Conservation (phyloP, 2,797 vertebrate species). For the Kryptopterus vitreolus region DNA sequence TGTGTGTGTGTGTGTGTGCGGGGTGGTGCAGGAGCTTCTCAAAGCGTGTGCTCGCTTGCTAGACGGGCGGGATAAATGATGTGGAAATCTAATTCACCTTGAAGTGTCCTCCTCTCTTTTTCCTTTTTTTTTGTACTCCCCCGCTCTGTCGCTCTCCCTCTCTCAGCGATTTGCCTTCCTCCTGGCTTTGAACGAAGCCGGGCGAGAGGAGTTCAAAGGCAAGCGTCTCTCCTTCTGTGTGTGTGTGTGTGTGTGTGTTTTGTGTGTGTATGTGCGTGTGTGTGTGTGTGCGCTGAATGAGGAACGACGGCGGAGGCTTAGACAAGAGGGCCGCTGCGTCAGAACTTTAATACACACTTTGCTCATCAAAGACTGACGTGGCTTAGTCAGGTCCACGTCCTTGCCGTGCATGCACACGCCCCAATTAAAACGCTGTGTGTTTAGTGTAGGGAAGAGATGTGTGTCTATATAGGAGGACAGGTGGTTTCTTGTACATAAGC, state of each 20-base stretch:
- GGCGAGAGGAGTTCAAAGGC: slow-evolving; percentile 62
- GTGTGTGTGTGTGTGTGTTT: slow-evolving; percentile 17
- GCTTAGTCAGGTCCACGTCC: slow-evolving; percentile 64
- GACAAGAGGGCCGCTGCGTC: slow-evolving; percentile 59
- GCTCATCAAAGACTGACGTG: slow-evolving; percentile 69
- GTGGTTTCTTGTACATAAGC: slow-evolving; percentile 6
- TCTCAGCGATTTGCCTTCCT: slow-evolving; percentile 65
- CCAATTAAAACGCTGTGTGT: slow-evolving; percentile 67
- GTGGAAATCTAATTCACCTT: slow-evolving; percentile 89
- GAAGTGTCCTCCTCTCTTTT: slow-evolving; percentile 74
- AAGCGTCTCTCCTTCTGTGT: slow-evolving; percentile 49
- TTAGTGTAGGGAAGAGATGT: slow-evolving; percentile 15
- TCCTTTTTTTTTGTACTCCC: slow-evolving; percentile 35
- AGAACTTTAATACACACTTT: slow-evolving; percentile 53
- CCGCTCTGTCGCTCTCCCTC: slow-evolving; percentile 47
- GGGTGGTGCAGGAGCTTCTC: slow-evolving; percentile 60
- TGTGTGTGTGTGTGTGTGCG: slow-evolving; percentile 25
- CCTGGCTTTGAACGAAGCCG: slow-evolving; percentile 75
- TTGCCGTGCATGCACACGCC: slow-evolving; percentile 54
- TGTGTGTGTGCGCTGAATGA: slow-evolving; percentile 58
- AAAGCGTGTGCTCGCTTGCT: slow-evolving; percentile 74
- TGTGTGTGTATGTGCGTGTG: neutral
- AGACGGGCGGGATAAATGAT: slow-evolving; percentile 71
- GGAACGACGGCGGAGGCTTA: slow-evolving; percentile 59
- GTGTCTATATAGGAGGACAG: neutral